phyloP scores from a whole-genome alignment of 2,113 vertebrate species.

The Nipponia nippon region DNA sequence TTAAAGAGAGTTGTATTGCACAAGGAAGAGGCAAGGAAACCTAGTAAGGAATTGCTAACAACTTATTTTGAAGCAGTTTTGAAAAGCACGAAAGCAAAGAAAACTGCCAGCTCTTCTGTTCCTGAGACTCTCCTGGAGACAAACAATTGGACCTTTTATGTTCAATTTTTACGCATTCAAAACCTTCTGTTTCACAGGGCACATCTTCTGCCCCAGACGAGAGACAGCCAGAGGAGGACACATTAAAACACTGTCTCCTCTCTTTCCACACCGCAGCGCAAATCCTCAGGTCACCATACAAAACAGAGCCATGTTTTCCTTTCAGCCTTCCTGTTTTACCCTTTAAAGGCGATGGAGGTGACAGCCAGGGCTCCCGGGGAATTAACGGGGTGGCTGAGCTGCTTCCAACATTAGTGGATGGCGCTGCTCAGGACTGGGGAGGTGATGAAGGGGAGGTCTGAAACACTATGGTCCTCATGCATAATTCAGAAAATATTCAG shows the following conservation, averaged over 20 bases:
- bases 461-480: not conserved
- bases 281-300: not conserved
- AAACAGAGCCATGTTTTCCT: not conserved
- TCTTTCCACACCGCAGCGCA: not conserved
- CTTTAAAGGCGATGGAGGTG: fast-evolving
- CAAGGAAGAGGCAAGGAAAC: not conserved
- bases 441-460: not conserved
- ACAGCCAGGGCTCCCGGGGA: no score
- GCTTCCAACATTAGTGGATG: fast-evolving
- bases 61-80: not conserved
- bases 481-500: not conserved
- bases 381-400: not conserved
- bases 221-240: not conserved
- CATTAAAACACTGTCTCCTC: not conserved
- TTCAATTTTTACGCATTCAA: not conserved
- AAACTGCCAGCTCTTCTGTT: not conserved
- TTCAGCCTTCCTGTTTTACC: not conserved
- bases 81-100: not conserved
- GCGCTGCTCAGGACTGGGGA: not conserved
- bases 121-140: not conserved
- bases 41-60: not conserved
- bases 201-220: not conserved
- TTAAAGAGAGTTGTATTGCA: not conserved
- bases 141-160: not conserved
- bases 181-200: not conserved